phyloP scores from a whole-genome alignment of 2,113 vertebrate genomes.

The Phrynosoma blainvillii region DNA sequence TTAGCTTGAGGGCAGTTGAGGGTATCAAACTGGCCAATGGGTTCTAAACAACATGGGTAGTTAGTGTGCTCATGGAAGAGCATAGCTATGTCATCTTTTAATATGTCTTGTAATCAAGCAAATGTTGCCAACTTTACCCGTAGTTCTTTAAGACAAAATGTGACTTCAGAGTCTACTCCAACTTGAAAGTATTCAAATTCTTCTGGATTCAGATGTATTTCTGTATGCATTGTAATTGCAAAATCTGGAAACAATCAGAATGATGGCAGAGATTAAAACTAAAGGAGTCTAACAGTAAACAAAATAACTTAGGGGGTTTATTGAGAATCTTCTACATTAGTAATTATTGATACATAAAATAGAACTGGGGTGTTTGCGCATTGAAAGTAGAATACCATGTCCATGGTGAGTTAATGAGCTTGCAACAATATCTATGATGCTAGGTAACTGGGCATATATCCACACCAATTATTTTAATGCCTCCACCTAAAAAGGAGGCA shows the following conservation, averaged over 20 bases:
- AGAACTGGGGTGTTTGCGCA: background rate
- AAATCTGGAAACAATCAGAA: constrained; percentile 73
- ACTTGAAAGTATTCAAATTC: constrained; percentile 94
- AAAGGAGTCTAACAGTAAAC: background rate
- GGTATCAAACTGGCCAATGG: no score
- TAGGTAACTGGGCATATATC: no score
- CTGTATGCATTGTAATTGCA: constrained; percentile 81
- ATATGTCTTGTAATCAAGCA: background rate
- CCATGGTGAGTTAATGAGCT: no score
- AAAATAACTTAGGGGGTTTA: background rate
- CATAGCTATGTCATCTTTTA: background rate
- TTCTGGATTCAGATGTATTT: constrained; percentile 84
- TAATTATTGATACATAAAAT: background rate
- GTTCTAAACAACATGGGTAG: background rate
- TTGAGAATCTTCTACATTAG: background rate
- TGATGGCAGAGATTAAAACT: constrained; percentile 32
- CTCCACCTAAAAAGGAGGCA: no score
- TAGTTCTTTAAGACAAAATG: constrained; percentile 95
- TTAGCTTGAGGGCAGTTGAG: background rate
- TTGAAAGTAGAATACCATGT: background rate
- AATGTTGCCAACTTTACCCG: constrained; percentile 81
- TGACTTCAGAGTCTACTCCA: constrained; percentile 87
- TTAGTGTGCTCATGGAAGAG: background rate
- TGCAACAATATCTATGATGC: no score
- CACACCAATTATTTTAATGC: no score